These are phyloP conservation scores for Furcifer pardalis DNA, from an alignment of 2,797 vertebrate genomes.

Conservation along the genomic window DNA sequence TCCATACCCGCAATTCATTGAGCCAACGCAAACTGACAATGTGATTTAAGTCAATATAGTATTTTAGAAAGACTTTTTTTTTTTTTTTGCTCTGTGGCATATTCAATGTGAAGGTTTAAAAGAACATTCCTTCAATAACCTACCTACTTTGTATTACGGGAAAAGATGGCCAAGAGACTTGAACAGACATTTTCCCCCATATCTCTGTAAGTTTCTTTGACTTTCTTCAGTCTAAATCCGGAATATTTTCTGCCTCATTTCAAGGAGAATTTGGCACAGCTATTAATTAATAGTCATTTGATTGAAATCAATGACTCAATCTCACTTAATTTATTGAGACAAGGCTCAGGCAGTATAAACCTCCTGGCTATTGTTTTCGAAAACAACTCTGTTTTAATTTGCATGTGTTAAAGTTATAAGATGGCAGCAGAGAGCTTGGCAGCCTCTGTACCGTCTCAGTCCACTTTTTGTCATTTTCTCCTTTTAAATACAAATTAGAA, in stretches of 20 bases:
- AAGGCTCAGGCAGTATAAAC: constrained; percentile 9
- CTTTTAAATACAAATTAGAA: constrained; percentile 43
- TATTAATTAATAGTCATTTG: constrained; percentile 32
- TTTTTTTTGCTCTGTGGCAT: not conserved
- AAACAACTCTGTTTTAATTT: constrained; percentile 41
- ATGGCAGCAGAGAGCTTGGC: constrained; percentile 18
- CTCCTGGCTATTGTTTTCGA: constrained; percentile 40
- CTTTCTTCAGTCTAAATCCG: not conserved
- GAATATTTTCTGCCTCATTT: not conserved
- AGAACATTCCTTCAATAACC: not conserved
- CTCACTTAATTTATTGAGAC: constrained; percentile 32
- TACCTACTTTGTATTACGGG: not conserved
- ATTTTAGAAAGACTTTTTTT: constrained; percentile 5
- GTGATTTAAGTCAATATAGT: not conserved
- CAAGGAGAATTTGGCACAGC: constrained; percentile 13
- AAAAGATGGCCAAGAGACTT: not conserved
- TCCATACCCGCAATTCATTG: no score
- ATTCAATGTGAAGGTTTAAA: not conserved
- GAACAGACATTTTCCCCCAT: not conserved
- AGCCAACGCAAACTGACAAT: no score
- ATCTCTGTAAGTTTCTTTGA: not conserved
- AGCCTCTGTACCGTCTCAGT: not conserved
- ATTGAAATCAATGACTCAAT: constrained; percentile 26
- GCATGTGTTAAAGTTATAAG: constrained; percentile 10
- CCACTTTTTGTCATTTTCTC: constrained; percentile 19